Conservation (phyloP, 1,140 invertebrate species). For the Drosophila sechellia region DNA sequence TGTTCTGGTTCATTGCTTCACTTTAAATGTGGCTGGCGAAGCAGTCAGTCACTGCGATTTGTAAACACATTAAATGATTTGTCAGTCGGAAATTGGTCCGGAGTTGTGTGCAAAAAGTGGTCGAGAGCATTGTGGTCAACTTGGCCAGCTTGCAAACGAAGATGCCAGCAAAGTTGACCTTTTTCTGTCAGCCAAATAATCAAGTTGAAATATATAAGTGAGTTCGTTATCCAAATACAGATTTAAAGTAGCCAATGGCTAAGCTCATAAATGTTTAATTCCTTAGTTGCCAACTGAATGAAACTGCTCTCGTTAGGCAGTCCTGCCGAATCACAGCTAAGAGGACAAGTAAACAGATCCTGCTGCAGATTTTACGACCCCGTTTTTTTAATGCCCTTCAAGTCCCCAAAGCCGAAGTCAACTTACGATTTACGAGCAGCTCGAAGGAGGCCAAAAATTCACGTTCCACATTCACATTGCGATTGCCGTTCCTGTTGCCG, state of each 20-base stretch:
- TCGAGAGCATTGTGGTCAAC: conserved; percentile 5
- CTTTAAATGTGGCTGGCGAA: conserved; percentile 29
- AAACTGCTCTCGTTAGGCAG: neutral
- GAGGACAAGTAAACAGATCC: conserved; percentile 41
- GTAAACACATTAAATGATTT: conserved; percentile 49
- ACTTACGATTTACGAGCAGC: conserved; percentile 85
- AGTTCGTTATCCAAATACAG: neutral
- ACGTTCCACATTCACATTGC: conserved; percentile 47
- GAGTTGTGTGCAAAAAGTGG: conserved; percentile 7
- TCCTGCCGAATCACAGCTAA: conserved; percentile 24
- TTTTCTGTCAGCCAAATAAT: neutral
- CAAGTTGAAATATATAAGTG: neutral
- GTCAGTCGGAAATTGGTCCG: conserved; percentile 15
- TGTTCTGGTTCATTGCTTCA: conserved; percentile 14
- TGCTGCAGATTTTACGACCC: conserved; percentile 24
- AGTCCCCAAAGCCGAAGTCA: conserved; percentile 16
- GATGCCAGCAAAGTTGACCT: neutral
- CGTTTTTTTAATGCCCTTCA: conserved; percentile 10
- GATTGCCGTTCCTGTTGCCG: conserved; percentile 38
- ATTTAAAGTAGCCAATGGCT: too few species aligned
- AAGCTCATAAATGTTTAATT: neutral
- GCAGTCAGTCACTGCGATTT: conserved; percentile 25
- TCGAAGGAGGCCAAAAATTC: conserved; percentile 79
- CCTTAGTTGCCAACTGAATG: neutral
- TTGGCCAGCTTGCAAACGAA: conserved; percentile 15